Evolutionary conservation across 1,140 invertebrate species (phyloP).

Genomic region (Lordiphosa stackelbergi): DNA sequence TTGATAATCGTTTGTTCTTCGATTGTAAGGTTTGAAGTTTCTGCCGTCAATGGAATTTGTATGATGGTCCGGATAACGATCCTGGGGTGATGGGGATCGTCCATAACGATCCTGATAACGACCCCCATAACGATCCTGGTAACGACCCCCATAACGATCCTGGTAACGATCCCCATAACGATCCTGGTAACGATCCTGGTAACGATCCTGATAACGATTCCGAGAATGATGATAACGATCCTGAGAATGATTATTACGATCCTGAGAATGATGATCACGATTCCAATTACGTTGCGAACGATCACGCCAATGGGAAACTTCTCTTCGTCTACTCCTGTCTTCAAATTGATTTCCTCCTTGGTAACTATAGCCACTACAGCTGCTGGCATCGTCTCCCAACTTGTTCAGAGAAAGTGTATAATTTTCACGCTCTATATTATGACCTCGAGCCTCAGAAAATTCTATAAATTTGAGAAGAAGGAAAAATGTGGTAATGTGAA

Average conservation of each 20-base stretch:
- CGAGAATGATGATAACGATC: too few species aligned
- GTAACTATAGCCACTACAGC: background rate
- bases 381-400: background rate
- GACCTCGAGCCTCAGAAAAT: slow-evolving; percentile 81
- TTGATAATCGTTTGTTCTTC: too few species aligned
- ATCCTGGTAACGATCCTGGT: too few species aligned
- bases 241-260: too few species aligned
- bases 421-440: slow-evolving; percentile 78
- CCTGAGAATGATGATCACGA: too few species aligned
- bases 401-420: slow-evolving; percentile 41
- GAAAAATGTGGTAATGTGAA: background rate
- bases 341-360: background rate
- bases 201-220: background rate
- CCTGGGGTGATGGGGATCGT: too few species aligned
- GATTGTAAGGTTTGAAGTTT: too few species aligned
- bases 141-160: too few species aligned
- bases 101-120: too few species aligned
- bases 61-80: background rate
- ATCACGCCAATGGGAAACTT: background rate
- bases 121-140: too few species aligned
- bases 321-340: background rate
- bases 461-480: slow-evolving; percentile 71
- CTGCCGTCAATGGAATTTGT: background rate
- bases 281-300: too few species aligned
- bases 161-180: too few species aligned